These are phyloP conservation scores for Apus apus DNA, from an alignment of 2,113 vertebrate species.

Conservation along the genomic window DNA sequence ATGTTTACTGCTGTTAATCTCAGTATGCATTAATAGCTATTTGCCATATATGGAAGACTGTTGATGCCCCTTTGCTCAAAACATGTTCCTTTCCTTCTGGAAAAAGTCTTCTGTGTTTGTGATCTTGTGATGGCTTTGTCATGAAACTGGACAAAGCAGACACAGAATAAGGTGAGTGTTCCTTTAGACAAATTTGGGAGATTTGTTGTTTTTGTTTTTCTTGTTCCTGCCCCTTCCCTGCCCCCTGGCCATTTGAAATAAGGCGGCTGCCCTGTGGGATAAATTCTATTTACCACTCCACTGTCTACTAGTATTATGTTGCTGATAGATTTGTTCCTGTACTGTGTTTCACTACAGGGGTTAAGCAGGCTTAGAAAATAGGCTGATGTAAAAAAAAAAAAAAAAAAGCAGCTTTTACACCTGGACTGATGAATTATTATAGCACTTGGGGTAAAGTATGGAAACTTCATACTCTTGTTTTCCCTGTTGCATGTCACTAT, in stretches of 20 bases:
- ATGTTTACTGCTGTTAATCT: background rate
- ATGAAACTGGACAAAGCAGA: background rate
- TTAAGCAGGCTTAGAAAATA: too few species aligned
- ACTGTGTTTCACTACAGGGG: too few species aligned
- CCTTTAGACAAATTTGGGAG: accelerated
- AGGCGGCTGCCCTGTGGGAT: background rate
- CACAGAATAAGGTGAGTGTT: background rate
- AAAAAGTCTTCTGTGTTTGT: background rate
- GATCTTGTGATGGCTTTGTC: background rate
- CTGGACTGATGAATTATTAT: too few species aligned
- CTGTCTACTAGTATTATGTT: background rate
- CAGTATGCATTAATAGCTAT: background rate
- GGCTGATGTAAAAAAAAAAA: too few species aligned
- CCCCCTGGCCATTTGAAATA: background rate
- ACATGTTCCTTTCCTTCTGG: background rate
- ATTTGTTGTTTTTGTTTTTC: background rate
- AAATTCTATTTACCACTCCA: background rate
- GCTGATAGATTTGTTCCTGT: too few species aligned
- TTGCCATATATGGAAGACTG: background rate
- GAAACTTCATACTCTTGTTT: too few species aligned
- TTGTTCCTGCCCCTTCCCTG: too few species aligned
- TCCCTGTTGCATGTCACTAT: too few species aligned
- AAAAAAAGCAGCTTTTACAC: too few species aligned
- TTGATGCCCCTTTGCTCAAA: background rate
- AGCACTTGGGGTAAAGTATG: too few species aligned